phyloP scores from a whole-genome alignment of 2,888 invertebrate genomes.

The Macroteleia sp. region DNA sequence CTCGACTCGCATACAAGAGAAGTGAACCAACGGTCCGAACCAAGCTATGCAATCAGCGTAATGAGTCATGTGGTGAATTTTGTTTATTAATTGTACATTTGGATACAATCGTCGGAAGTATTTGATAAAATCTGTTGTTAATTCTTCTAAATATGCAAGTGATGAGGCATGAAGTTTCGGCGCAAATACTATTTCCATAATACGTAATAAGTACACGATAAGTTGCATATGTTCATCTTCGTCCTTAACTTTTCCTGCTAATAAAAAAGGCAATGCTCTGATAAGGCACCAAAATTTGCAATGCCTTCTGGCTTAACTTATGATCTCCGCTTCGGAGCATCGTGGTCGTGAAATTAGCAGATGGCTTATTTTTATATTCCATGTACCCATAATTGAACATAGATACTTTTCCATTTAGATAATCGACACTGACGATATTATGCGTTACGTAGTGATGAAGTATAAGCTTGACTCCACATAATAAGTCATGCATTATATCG shows the following conservation, averaged over 20 bases:
- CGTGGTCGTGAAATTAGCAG: constrained; percentile 44
- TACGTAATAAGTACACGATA: constrained; percentile 51
- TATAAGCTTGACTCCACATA: constrained; percentile 50
- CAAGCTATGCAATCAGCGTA: constrained; percentile 59
- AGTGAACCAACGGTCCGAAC: constrained; percentile 56
- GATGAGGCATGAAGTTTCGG: constrained; percentile 52
- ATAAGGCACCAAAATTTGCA: constrained; percentile 66
- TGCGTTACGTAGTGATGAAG: constrained; percentile 17
- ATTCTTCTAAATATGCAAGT: constrained; percentile 35
- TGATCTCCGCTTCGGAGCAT: constrained; percentile 32
- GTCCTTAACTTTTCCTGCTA: constrained; percentile 53
- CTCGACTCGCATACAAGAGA: constrained; percentile 66
- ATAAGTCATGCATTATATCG: constrained; percentile 49
- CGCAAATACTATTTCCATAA: constrained; percentile 67
- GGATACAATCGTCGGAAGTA: background rate
- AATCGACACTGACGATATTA: constrained; percentile 16
- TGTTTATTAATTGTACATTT: constrained; percentile 65
- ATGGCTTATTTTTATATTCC: constrained; percentile 57
- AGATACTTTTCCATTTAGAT: constrained; percentile 46
- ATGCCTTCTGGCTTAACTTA: constrained; percentile 61
- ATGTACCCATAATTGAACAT: constrained; percentile 51
- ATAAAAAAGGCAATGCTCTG: constrained; percentile 59
- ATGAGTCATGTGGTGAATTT: constrained; percentile 64
- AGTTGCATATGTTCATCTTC: constrained; percentile 61
- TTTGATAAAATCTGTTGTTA: background rate